Conservation (phyloP, 2,113 vertebrate genomes). For the Sterna hirundo region DNA sequence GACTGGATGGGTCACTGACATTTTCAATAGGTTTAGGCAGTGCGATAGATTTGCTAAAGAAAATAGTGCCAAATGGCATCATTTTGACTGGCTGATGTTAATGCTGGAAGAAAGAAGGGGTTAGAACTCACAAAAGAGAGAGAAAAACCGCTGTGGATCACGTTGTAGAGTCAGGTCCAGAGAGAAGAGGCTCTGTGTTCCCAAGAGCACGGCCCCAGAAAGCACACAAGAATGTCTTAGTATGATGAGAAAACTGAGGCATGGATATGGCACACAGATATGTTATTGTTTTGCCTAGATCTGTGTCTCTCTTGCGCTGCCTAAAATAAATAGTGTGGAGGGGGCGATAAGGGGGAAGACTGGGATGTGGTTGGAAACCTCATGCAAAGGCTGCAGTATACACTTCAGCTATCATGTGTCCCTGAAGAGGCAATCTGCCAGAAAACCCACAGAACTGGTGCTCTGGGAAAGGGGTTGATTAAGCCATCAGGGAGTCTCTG, state of each 20-base stretch:
- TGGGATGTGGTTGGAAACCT: background rate
- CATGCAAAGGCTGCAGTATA: background rate
- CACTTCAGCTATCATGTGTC: background rate
- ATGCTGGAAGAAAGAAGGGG: background rate
- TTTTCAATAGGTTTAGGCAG: background rate
- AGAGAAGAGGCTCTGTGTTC: background rate
- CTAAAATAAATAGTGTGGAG: background rate
- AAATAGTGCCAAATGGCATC: background rate
- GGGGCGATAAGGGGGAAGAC: background rate
- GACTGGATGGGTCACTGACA: background rate
- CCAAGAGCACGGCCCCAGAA: background rate
- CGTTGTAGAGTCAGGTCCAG: background rate
- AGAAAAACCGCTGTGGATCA: background rate
- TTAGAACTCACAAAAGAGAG: background rate
- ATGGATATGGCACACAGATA: background rate
- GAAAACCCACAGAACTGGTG: background rate
- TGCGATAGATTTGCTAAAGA: background rate
- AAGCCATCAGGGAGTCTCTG: background rate
- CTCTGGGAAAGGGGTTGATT: conserved; percentile 25
- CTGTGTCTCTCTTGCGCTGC: background rate
- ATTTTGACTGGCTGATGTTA: background rate
- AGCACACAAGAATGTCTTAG: background rate
- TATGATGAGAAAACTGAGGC: background rate
- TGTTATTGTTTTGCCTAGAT: conserved; percentile 32
- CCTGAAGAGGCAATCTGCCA: background rate